Conservation (phyloP, 2,888 invertebrate species). For the Scaptomyza caliginosa region DNA sequence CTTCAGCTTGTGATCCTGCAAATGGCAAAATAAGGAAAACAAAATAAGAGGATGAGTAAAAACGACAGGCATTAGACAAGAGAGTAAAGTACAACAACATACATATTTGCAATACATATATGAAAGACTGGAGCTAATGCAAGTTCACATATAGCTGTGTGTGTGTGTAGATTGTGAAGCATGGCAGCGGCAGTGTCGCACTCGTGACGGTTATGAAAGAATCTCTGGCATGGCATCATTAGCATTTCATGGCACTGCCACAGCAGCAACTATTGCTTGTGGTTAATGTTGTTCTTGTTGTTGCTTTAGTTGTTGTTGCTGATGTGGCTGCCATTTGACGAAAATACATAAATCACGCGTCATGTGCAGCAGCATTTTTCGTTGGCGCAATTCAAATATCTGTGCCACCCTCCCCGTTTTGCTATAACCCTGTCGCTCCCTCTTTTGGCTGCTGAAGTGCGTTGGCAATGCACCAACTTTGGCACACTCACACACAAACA, state of each 20-base stretch:
- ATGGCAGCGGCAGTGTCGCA: slow-evolving; percentile 33
- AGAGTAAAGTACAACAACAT: slow-evolving; percentile 15
- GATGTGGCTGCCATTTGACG: slow-evolving; percentile 72
- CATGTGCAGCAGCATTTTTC: slow-evolving; percentile 71
- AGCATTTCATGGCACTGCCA: slow-evolving; percentile 72
- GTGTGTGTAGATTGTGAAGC: slow-evolving; percentile 16
- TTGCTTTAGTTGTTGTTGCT: slow-evolving; percentile 25
- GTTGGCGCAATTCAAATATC: slow-evolving; percentile 70
- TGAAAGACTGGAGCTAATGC: neutral
- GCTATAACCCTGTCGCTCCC: neutral
- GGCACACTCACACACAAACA: slow-evolving; percentile 33
- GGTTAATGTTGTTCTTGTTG: slow-evolving; percentile 36
- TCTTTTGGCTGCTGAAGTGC: slow-evolving; percentile 54
- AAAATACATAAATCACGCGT: slow-evolving; percentile 77
- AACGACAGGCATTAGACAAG: slow-evolving; percentile 51
- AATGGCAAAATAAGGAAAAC: slow-evolving; percentile 50
- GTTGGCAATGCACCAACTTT: slow-evolving; percentile 74
- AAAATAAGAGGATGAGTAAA: neutral
- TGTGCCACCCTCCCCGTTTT: slow-evolving; percentile 12
- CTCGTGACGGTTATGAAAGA: slow-evolving; percentile 60
- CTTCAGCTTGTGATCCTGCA: slow-evolving; percentile 97
- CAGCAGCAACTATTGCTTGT: slow-evolving; percentile 38
- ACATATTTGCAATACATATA: slow-evolving; percentile 3
- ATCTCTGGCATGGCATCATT: slow-evolving; percentile 71
- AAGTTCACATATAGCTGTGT: slow-evolving; percentile 7